Percentiles rank a stretch among this genome's conserved stretches.
Evolutionary conservation across 2,113 vertebrate genomes (phyloP).

Genomic region (Rhea americana): DNA sequence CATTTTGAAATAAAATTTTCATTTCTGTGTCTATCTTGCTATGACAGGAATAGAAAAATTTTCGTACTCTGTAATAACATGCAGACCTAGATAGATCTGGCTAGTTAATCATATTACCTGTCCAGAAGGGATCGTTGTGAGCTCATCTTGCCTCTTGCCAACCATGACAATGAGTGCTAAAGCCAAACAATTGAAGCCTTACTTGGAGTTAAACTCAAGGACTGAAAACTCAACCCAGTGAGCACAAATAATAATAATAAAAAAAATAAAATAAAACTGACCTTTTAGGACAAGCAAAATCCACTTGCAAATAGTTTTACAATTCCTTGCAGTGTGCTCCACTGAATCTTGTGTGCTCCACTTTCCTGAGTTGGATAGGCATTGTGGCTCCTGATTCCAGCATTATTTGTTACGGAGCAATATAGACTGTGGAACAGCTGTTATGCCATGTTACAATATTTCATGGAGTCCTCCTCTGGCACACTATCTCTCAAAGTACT

Average conservation of each 20-base stretch:
- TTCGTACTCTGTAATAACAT: neutral
- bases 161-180: neutral
- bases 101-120: neutral
- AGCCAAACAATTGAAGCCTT: neutral
- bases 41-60: neutral
- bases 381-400: neutral
- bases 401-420: neutral
- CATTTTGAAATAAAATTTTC: neutral
- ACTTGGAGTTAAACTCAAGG: neutral
- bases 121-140: neutral
- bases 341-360: neutral
- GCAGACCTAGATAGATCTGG: neutral
- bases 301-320: neutral
- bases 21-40: neutral
- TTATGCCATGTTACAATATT: neutral
- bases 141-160: neutral
- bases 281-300: neutral
- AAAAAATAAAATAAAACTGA: neutral
- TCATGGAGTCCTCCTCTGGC: neutral
- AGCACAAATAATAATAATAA: neutral
- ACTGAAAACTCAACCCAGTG: neutral
- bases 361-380: neutral
- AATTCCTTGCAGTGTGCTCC: no score
- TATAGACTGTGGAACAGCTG: neutral
- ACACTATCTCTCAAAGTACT: neutral